Evolutionary conservation across 2,888 invertebrate genomes (phyloP).

Genomic region (Andricus quercusramuli): DNA sequence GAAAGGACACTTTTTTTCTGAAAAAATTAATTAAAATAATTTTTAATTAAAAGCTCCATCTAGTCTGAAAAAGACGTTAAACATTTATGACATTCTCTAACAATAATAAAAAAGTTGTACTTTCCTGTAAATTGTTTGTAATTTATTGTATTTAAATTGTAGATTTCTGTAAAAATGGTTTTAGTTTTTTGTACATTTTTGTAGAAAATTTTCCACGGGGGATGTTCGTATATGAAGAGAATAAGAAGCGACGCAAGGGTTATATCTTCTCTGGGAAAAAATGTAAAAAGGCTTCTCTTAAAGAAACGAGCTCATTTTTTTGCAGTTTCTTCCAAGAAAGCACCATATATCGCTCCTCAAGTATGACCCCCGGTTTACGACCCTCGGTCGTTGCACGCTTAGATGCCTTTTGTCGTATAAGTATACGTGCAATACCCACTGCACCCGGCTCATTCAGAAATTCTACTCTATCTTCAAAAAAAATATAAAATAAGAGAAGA

Average conservation of each 20-base stretch:
- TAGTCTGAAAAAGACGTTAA: too few relatives aligned
- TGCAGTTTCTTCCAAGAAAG: constrained; percentile 15
- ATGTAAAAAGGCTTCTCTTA: not conserved
- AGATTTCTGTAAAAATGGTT: too few relatives aligned
- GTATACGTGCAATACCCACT: not conserved
- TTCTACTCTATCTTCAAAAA: not conserved
- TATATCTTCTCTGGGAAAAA: not conserved
- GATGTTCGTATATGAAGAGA: not conserved
- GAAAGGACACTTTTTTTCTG: too few relatives aligned
- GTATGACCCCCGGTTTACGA: constrained; percentile 21
- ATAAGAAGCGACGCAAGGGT: not conserved
- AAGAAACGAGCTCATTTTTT: constrained; percentile 7
- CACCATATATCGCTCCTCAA: constrained; percentile 7
- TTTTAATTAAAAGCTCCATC: too few relatives aligned
- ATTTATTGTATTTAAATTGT: too few relatives aligned
- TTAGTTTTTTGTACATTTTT: too few relatives aligned
- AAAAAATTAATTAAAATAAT: too few relatives aligned
- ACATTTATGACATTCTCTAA: too few relatives aligned
- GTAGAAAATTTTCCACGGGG: too few relatives aligned
- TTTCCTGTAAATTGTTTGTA: too few relatives aligned
- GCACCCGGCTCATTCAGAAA: constrained; percentile 12
- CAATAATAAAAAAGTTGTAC: too few relatives aligned
- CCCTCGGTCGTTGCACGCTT: constrained; percentile 1
- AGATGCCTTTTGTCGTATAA: not conserved
- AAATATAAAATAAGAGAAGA: not conserved